Conservation (phyloP, 2,797 vertebrate species). For the Crenichthys baileyi region DNA sequence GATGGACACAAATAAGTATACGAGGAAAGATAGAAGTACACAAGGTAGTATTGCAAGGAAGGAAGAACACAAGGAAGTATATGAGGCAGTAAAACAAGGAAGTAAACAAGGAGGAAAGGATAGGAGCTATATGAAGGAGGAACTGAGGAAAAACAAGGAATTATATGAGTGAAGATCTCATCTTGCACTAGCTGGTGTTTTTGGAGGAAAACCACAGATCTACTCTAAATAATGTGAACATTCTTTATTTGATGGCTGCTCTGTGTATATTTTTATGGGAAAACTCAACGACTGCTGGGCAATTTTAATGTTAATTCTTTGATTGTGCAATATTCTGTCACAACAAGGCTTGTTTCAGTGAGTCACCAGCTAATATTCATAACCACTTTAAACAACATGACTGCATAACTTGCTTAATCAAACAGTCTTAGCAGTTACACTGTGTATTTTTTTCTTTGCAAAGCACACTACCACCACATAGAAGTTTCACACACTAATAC, state of each 20-base stretch:
- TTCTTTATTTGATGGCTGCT: neutral
- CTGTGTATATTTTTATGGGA: neutral
- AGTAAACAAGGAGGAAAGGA: no score
- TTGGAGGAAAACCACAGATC: neutral
- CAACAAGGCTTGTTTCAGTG: neutral
- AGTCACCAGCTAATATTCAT: slow-evolving; percentile 18
- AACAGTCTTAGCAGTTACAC: slow-evolving; percentile 14
- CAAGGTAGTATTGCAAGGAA: neutral
- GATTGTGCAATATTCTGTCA: slow-evolving; percentile 8
- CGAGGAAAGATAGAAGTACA: no score
- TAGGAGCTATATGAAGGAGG: no score
- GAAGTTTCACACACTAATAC: slow-evolving; percentile 14
- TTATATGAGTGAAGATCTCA: no score
- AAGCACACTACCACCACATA: slow-evolving; percentile 6
- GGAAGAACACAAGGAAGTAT: no score
- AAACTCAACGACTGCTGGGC: slow-evolving; percentile 2
- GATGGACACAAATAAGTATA: no score
- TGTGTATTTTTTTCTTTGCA: slow-evolving; percentile 12
- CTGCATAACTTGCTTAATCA: slow-evolving; percentile 8
- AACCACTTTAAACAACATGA: slow-evolving; percentile 27
- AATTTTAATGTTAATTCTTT: neutral
- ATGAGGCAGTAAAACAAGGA: no score
- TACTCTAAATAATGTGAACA: neutral
- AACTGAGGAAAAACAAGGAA: no score
- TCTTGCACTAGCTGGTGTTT: no score